Evolutionary conservation across 2,113 vertebrate genomes (phyloP).

Genomic region (Scartelaos histophorus): DNA sequence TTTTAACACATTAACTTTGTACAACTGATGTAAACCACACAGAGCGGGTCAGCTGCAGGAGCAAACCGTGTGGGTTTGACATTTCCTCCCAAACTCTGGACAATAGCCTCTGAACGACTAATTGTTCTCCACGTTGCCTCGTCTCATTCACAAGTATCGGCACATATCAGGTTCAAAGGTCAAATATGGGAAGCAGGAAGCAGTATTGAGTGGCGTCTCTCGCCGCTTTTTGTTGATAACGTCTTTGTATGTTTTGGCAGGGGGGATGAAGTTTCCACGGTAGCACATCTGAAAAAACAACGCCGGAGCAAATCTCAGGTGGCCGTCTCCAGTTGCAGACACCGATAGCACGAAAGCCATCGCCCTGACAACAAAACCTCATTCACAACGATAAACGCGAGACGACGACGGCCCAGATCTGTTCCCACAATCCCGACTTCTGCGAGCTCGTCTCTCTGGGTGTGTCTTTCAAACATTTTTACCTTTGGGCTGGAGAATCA

Average conservation of each 20-base stretch:
- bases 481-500: neutral
- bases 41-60: neutral
- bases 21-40: neutral
- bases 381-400: slow-evolving; percentile 45
- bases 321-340: slow-evolving; percentile 55
- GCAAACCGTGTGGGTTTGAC: neutral
- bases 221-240: slow-evolving; percentile 31
- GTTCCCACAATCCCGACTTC: slow-evolving; percentile 39
- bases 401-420: slow-evolving; percentile 48
- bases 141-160: slow-evolving; percentile 27
- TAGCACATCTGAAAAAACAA: slow-evolving; percentile 46
- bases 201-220: slow-evolving; percentile 26
- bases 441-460: slow-evolving; percentile 41
- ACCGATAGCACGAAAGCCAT: slow-evolving; percentile 63
- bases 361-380: slow-evolving; percentile 55
- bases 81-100: neutral
- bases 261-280: slow-evolving; percentile 42
- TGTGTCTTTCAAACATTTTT: slow-evolving; percentile 32
- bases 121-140: slow-evolving; percentile 17
- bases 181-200: slow-evolving; percentile 49
- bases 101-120: slow-evolving; percentile 1
- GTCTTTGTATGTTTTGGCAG: slow-evolving; percentile 34
- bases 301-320: slow-evolving; percentile 20
- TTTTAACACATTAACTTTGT: neutral
- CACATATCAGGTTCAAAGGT: slow-evolving; percentile 39